These are phyloP conservation scores for Chanos chanos DNA, from an alignment of 2,797 vertebrate genomes.

Conservation along the genomic window DNA sequence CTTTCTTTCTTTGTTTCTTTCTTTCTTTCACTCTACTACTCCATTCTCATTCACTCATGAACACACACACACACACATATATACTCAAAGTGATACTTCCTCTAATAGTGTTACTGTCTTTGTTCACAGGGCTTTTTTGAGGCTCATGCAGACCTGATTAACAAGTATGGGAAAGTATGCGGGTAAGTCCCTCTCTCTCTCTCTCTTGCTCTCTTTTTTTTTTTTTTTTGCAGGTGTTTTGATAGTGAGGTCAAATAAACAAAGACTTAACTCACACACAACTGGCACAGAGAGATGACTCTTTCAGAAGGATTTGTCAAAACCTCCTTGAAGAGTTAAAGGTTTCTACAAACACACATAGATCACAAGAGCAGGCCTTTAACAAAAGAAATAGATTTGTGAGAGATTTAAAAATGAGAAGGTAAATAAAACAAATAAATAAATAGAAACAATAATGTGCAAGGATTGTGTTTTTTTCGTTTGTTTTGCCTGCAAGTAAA, in stretches of 20 bases:
- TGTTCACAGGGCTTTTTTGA: constrained; percentile 80
- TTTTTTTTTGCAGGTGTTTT: no score
- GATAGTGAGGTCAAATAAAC: no score
- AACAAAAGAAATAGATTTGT: no score
- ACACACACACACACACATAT: not conserved
- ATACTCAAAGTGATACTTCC: not conserved
- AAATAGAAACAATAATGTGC: constrained; percentile 8
- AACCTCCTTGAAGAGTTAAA: no score
- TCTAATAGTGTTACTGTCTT: constrained; percentile 33
- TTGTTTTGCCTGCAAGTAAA: constrained; percentile 17
- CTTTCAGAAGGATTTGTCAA: not conserved
- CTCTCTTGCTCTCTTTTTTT: no score
- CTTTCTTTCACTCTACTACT: not conserved
- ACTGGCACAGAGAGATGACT: no score
- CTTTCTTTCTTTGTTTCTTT: no score
- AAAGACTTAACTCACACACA: no score
- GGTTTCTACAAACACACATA: no score
- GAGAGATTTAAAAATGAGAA: not conserved
- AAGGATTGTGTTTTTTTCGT: not conserved
- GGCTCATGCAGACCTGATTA: constrained; percentile 74
- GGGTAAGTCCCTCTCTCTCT: constrained; percentile 89
- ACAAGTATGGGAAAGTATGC: constrained; percentile 80
- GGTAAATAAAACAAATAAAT: not conserved
- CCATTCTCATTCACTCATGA: not conserved
- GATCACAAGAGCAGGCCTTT: no score